Evolutionary conservation across 1,140 invertebrate species (phyloP), one percentile per base, ranked within the genome.

Genomic region (Eupristina koningsbergeri): DNA sequence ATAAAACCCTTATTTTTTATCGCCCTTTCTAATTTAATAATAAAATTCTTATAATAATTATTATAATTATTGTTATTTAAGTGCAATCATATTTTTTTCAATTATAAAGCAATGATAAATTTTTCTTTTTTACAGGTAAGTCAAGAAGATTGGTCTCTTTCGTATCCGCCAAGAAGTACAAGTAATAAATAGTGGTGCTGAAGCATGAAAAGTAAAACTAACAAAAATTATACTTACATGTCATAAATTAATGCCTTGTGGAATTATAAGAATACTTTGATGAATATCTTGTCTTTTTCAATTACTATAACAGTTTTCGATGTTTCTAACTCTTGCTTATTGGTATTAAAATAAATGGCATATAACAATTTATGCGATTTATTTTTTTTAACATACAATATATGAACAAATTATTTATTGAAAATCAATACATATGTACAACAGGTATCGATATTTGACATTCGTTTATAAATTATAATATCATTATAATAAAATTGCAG

Each of bases 121-220:
- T 53, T 41, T 74, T 81, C 61, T 81, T 41, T 81, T 50, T 81
- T 81, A 26, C 41, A 81, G 80, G 80, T 81, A 63, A 81, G 80
- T 74, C 36, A 34, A 11, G 39, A 26, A 5, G 36, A 64, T 26
- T 3, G 9, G 26, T 45, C 11, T 19, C 19, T 31, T 15, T 39
- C 45, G 8, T 67, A 3, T 1, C 13, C 29, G 11, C 31, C 31
- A 45, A 41, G 13, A n/a, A 29, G 9, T 7, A 78, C 26, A 45
- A 39, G 36, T 31, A 47, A 31, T 69, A 26, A 9, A 17, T 53
- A 69, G 41, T 34, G 36, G 31, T 34, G 41, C 9, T 34, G 36
- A 47, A 69, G 39, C 45, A 41, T 7, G 1, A 73, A 45, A 39
- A 73, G 39, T 45, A 22, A 53, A 73, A 73, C 69, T 73, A 45